phyloP scores from a whole-genome alignment of 1,140 invertebrate genomes.

The Cyclina sinensis region DNA sequence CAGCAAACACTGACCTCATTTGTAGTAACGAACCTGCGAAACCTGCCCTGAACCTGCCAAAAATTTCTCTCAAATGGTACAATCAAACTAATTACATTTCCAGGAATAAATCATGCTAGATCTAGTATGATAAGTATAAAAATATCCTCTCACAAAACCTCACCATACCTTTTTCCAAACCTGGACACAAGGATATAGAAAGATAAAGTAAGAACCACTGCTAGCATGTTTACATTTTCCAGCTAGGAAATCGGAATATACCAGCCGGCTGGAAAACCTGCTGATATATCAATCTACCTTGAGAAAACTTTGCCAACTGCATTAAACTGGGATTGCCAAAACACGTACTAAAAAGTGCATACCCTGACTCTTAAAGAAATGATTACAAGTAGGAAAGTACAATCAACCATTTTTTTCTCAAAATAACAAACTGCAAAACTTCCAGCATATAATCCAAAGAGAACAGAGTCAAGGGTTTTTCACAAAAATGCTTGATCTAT shows the following conservation, averaged over 20 bases:
- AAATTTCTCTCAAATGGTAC: background rate
- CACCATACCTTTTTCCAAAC: conserved; percentile 34
- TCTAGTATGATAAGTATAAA: conserved; percentile 4
- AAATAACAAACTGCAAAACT: too few species aligned
- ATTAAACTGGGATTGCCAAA: background rate
- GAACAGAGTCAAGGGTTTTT: too few species aligned
- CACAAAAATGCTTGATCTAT: too few species aligned
- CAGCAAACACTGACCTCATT: background rate
- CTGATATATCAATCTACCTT: background rate
- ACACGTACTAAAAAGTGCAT: too few species aligned
- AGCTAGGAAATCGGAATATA: background rate
- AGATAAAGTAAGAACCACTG: conserved; percentile 33
- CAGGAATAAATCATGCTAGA: background rate
- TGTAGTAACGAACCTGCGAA: background rate
- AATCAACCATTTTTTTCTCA: too few species aligned
- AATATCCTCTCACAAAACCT: background rate
- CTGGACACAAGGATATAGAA: conserved; percentile 30
- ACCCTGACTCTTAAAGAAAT: too few species aligned
- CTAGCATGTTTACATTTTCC: conserved; percentile 44
- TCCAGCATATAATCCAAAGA: too few species aligned
- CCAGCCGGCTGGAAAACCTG: background rate
- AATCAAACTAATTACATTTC: conserved; percentile 6
- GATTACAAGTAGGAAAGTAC: too few species aligned
- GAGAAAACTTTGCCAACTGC: background rate
- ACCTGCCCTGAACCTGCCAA: background rate